A percentile compares a stretch with the other conserved stretches of the same genome.
Evolutionary conservation across 1,140 invertebrate genomes (phyloP).

Genomic region (Hyphantria cunea): DNA sequence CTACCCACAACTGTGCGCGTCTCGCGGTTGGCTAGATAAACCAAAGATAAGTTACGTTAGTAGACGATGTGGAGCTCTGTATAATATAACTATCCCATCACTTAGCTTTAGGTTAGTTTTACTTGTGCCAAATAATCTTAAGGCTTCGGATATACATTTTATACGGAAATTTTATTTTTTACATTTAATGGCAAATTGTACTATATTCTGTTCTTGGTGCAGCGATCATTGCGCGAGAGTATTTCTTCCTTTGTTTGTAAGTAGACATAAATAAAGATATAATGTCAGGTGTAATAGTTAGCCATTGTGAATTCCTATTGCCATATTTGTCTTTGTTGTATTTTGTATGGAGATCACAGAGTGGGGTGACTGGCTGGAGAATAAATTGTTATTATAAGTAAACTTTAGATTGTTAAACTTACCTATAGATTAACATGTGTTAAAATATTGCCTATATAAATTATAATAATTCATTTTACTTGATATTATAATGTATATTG

Average conservation of each 20-base stretch:
- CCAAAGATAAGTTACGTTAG: conserved; percentile 74
- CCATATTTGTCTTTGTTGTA: conserved; percentile 69
- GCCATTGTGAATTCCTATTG: conserved; percentile 78
- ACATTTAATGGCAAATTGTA: conserved; percentile 67
- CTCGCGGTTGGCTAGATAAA: conserved; percentile 78
- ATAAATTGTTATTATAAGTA: conserved; percentile 69
- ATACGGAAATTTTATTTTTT: conserved; percentile 61
- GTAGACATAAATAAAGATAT: conserved; percentile 23
- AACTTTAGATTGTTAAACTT: conserved; percentile 78
- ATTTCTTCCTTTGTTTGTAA: conserved; percentile 61
- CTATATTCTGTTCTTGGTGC: conserved; percentile 68
- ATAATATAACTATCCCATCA: conserved; percentile 66
- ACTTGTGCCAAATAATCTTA: conserved; percentile 71
- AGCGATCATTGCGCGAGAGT: conserved; percentile 65
- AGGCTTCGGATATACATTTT: conserved; percentile 56
- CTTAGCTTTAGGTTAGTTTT: conserved; percentile 51
- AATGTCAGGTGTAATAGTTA: conserved; percentile 38
- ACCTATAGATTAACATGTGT: conserved; percentile 80
- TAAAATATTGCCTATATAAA: conserved; percentile 81
- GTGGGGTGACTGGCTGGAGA: conserved; percentile 38
- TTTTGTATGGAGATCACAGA: conserved; percentile 33
- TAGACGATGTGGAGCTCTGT: conserved; percentile 61
- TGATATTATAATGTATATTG: conserved; percentile 81
- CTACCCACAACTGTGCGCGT: conserved; percentile 58
- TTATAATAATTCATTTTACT: conserved; percentile 81